These are phyloP conservation scores for Sinelater perroti DNA, from an alignment of 2,888 invertebrate genomes.

Conservation along the genomic window DNA sequence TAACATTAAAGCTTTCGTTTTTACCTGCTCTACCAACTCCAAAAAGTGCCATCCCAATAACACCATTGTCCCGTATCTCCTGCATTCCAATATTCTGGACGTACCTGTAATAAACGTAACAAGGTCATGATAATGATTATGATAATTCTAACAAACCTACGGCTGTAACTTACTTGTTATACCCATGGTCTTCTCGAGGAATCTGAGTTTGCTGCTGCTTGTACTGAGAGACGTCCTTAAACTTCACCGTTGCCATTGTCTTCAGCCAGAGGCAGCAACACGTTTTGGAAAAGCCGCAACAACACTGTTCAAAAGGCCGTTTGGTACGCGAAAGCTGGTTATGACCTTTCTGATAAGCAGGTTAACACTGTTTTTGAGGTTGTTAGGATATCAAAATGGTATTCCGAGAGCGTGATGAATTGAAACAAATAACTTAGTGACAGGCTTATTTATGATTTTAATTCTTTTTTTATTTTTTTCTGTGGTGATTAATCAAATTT, in stretches of 20 bases:
- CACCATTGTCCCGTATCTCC: slow-evolving; percentile 48
- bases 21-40: slow-evolving; percentile 67
- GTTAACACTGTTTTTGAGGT: no score
- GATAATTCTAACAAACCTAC: neutral
- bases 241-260: slow-evolving; percentile 15
- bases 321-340: no score
- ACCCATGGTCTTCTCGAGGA: neutral
- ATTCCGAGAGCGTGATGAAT: no score
- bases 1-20: neutral
- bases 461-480: no score
- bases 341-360: no score
- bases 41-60: slow-evolving; percentile 65
- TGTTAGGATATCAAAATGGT: no score
- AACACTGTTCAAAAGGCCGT: no score
- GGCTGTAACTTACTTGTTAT: slow-evolving; percentile 59
- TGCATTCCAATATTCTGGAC: slow-evolving; percentile 58
- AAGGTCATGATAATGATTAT: neutral
- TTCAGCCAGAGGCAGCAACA: no score
- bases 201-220: neutral
- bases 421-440: no score
- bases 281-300: no score
- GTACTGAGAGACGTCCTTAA: slow-evolving; percentile 6
- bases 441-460: no score
- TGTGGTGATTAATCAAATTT: no score
- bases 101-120: slow-evolving; percentile 58